Percentiles rank a stretch among this genome's conserved stretches.
Conservation (phyloP, 2,888 invertebrate species). For the Stegophylla sp. region DNA sequence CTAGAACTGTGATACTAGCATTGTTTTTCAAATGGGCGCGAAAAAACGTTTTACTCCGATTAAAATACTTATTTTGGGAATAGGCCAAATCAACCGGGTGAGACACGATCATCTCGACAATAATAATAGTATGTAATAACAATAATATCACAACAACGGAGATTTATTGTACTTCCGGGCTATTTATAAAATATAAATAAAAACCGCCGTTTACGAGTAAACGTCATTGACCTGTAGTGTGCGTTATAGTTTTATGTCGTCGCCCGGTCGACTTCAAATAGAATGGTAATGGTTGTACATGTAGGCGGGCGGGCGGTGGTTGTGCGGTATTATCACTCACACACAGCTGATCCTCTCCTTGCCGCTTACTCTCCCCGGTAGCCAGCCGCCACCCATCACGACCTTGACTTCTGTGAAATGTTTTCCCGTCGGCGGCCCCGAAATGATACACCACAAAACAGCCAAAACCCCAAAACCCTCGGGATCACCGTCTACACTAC, state of each 20-base stretch:
- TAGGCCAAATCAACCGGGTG: conserved; percentile 41
- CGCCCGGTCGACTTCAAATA: conserved; percentile 53
- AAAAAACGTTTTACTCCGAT: conserved; percentile 32
- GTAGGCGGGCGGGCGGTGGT: neutral
- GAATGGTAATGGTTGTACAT: conserved; percentile 51
- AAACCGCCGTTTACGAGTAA: conserved; percentile 51
- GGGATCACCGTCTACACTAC: conserved; percentile 30
- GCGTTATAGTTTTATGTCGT: conserved; percentile 58
- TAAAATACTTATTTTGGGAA: conserved; percentile 37
- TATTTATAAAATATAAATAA: conserved; percentile 55
- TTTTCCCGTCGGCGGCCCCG: conserved; percentile 46
- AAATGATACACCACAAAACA: conserved; percentile 39
- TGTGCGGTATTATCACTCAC: conserved; percentile 54
- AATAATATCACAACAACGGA: conserved; percentile 21
- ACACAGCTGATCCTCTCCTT: conserved; percentile 57
- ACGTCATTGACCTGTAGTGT: conserved; percentile 55
- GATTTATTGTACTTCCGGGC: conserved; percentile 38
- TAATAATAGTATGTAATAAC: conserved; percentile 24
- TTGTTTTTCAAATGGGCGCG: conserved; percentile 28
- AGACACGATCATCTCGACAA: conserved; percentile 8
- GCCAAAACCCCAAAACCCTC: conserved; percentile 64
- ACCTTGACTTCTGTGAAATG: conserved; percentile 57
- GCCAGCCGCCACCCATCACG: conserved; percentile 47
- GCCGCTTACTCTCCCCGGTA: conserved; percentile 27
- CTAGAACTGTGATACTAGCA: conserved; percentile 17